Evolutionary conservation across 2,888 invertebrate species (phyloP).

Genomic region (Torymus auratus): DNA sequence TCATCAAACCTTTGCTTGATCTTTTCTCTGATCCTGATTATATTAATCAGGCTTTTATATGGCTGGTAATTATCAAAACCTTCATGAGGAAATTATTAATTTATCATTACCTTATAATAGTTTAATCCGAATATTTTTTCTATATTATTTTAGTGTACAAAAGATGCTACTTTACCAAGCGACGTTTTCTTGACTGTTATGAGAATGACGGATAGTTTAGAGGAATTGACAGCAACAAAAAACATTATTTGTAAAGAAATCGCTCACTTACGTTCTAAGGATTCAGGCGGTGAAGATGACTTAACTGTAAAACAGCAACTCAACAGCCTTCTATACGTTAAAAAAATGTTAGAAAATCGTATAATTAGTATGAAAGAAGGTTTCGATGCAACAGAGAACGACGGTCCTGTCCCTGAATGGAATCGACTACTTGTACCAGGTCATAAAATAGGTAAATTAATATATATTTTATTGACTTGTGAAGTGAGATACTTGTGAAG

Average conservation of each 20-base stretch:
- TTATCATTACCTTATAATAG: no score
- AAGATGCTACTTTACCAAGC: constrained; percentile 86
- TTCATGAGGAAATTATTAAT: no score
- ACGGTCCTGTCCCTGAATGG: constrained; percentile 74
- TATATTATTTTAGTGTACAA: constrained; percentile 83
- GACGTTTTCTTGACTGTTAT: constrained; percentile 92
- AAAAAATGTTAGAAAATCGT: constrained; percentile 85
- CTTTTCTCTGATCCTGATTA: constrained; percentile 92
- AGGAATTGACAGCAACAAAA: constrained; percentile 89
- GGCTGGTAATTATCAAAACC: constrained; percentile 82
- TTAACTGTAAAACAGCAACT: constrained; percentile 89
- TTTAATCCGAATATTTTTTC: constrained; percentile 16
- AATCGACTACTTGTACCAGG: constrained; percentile 76
- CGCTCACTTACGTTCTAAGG: constrained; percentile 87
- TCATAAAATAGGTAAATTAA: constrained; percentile 72
- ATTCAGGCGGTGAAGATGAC: constrained; percentile 91
- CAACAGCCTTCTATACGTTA: constrained; percentile 88
- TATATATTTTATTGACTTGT: no score
- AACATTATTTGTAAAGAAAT: constrained; percentile 90
- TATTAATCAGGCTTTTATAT: constrained; percentile 92
- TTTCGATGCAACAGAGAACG: constrained; percentile 78
- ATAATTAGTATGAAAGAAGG: constrained; percentile 78
- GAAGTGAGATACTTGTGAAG: no score
- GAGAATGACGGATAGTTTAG: constrained; percentile 86
- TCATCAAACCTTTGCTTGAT: constrained; percentile 84